phyloP scores from a whole-genome alignment of 2,113 vertebrate species.

The Tringa solitaria region DNA sequence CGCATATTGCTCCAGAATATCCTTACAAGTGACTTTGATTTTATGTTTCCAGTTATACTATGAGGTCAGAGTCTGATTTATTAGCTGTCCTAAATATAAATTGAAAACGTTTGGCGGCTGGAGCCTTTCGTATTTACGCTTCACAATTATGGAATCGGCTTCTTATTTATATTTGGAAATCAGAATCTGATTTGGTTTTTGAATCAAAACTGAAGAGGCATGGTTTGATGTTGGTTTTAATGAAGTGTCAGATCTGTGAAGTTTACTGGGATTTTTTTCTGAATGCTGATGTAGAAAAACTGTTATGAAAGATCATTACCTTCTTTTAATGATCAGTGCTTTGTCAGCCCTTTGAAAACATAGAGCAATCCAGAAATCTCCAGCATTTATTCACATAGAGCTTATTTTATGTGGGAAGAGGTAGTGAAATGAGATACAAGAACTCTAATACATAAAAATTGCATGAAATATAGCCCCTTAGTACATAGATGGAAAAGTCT shows the following conservation, averaged over 20 bases:
- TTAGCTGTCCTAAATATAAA: constrained; percentile 28
- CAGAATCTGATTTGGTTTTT: background rate
- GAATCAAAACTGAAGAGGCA: background rate
- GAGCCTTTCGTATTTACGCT: background rate
- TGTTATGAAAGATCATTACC: background rate
- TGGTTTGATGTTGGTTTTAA: background rate
- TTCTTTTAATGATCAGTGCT: background rate
- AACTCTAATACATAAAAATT: background rate
- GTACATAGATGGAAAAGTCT: constrained; percentile 29
- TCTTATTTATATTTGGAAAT: background rate
- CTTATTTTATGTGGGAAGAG: background rate
- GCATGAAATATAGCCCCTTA: background rate
- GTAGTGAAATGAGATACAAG: background rate
- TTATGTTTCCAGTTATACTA: background rate
- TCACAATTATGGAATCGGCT: background rate
- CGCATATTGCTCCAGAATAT: background rate
- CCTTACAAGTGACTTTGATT: background rate
- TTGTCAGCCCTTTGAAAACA: background rate
- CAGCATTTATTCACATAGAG: background rate
- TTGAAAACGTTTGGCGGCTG: constrained; percentile 7
- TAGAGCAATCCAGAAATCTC: background rate
- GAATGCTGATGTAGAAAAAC: background rate
- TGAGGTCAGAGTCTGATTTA: constrained; percentile 43
- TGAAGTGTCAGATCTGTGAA: background rate
- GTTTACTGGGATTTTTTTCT: background rate